These are phyloP conservation scores for Sebastes matsubarae DNA, from an alignment of 2,797 vertebrate species.

Conservation along the genomic window DNA sequence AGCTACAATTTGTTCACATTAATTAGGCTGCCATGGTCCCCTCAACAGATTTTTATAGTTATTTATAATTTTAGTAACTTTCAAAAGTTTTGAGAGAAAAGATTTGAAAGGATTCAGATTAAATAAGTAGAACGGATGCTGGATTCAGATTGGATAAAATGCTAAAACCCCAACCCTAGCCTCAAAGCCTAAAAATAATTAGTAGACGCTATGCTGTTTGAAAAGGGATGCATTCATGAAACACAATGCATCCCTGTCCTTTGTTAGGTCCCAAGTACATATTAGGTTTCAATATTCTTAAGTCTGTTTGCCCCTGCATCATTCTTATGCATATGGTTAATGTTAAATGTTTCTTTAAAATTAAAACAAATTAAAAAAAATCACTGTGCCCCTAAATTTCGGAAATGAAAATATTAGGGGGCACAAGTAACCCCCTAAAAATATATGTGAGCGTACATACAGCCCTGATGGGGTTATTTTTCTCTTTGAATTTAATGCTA, in stretches of 20 bases:
- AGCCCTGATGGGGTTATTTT: constrained; percentile 24
- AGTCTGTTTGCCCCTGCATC: background rate
- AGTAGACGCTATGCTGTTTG: background rate
- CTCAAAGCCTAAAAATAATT: background rate
- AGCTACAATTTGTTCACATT: background rate
- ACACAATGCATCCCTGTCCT: background rate
- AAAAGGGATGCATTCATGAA: background rate
- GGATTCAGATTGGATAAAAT: background rate
- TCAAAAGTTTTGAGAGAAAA: background rate
- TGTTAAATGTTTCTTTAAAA: background rate
- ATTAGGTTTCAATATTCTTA: background rate
- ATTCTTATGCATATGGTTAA: background rate
- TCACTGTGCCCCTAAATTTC: background rate
- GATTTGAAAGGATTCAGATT: background rate
- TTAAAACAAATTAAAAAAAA: accelerated
- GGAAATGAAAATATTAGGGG: background rate
- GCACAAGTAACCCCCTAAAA: background rate
- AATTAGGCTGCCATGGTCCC: background rate
- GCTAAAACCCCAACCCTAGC: background rate
- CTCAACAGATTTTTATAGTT: background rate
- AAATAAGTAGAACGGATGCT: background rate
- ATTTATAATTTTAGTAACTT: background rate
- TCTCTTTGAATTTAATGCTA: constrained; percentile 59
- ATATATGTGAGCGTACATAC: background rate
- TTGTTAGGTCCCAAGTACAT: background rate